phyloP scores from a whole-genome alignment of 2,888 invertebrate species.

The Myathropa florea region DNA sequence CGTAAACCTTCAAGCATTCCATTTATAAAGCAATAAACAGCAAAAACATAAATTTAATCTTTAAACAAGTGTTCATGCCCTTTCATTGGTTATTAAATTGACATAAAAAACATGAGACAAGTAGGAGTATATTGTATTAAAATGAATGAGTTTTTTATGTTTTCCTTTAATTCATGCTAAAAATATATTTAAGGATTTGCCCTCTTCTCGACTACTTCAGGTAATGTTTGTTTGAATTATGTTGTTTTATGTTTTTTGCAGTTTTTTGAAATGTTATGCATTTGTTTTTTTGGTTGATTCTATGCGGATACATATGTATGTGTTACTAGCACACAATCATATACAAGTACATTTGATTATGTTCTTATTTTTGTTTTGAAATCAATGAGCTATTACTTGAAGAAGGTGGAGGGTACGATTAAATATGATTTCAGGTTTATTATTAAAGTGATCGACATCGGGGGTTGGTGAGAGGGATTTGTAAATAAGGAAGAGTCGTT shows the following conservation, averaged over 20 bases:
- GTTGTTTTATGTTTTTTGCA: slow-evolving; percentile 50
- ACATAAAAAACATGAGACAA: slow-evolving; percentile 38
- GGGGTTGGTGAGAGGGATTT: not conserved
- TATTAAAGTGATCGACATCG: not conserved
- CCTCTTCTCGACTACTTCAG: slow-evolving; percentile 86
- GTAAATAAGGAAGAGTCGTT: not conserved
- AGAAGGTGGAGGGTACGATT: slow-evolving; percentile 31
- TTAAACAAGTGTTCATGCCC: slow-evolving; percentile 28
- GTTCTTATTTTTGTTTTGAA: not conserved
- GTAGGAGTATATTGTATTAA: slow-evolving; percentile 65
- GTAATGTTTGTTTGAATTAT: slow-evolving; percentile 79
- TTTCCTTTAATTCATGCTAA: slow-evolving; percentile 74
- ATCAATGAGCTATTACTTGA: slow-evolving; percentile 46
- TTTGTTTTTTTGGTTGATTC: slow-evolving; percentile 73
- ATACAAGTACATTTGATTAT: slow-evolving; percentile 16
- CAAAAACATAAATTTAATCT: not conserved
- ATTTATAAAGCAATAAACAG: not conserved
- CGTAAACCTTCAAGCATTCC: not conserved
- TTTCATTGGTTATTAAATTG: slow-evolving; percentile 30
- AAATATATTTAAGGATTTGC: slow-evolving; percentile 82
- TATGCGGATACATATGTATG: slow-evolving; percentile 34
- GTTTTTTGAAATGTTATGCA: slow-evolving; percentile 73
- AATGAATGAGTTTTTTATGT: slow-evolving; percentile 73
- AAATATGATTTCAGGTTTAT: slow-evolving; percentile 2
- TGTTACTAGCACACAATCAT: slow-evolving; percentile 41